Evolutionary conservation across 2,888 invertebrate species (phyloP).

Genomic region (Ormyrus pomaceus): DNA sequence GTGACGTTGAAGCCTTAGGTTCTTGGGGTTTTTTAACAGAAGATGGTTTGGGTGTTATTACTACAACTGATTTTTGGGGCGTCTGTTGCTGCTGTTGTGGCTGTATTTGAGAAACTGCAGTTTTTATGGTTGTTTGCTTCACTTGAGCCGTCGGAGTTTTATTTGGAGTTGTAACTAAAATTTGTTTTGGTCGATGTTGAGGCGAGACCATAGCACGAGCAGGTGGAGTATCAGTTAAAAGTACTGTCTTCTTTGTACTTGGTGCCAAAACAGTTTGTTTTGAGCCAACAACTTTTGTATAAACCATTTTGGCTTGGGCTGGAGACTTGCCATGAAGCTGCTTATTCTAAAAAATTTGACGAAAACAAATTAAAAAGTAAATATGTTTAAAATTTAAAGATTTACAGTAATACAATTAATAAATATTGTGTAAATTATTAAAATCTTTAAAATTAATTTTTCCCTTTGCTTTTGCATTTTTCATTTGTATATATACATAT

Average conservation of each 20-base stretch:
- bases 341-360: slow-evolving; percentile 53
- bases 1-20: slow-evolving; percentile 42
- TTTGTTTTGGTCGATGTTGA: slow-evolving; percentile 61
- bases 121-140: slow-evolving; percentile 77
- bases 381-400: slow-evolving; percentile 39
- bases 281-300: slow-evolving; percentile 68
- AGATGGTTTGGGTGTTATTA: slow-evolving; percentile 27
- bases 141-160: slow-evolving; percentile 59
- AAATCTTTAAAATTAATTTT: slow-evolving; percentile 46
- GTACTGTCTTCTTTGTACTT: slow-evolving; percentile 69
- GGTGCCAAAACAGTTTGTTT: slow-evolving; percentile 70
- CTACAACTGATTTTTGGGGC: slow-evolving; percentile 18
- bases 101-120: slow-evolving; percentile 44
- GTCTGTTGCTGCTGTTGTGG: slow-evolving; percentile 59
- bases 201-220: slow-evolving; percentile 50
- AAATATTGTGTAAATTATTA: slow-evolving; percentile 17
- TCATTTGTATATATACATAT: slow-evolving; percentile 10
- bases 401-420: slow-evolving; percentile 16
- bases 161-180: slow-evolving; percentile 53
- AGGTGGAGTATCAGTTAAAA: slow-evolving; percentile 61
- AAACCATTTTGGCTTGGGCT: slow-evolving; percentile 69
- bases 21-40: slow-evolving; percentile 43
- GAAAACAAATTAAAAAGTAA: slow-evolving; percentile 26
- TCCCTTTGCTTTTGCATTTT: slow-evolving; percentile 34
- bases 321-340: slow-evolving; percentile 57